Base-by-base conservation (phyloP, 92 coral and sea anemone genomes). In the Parazoanthus darwini region DNA sequence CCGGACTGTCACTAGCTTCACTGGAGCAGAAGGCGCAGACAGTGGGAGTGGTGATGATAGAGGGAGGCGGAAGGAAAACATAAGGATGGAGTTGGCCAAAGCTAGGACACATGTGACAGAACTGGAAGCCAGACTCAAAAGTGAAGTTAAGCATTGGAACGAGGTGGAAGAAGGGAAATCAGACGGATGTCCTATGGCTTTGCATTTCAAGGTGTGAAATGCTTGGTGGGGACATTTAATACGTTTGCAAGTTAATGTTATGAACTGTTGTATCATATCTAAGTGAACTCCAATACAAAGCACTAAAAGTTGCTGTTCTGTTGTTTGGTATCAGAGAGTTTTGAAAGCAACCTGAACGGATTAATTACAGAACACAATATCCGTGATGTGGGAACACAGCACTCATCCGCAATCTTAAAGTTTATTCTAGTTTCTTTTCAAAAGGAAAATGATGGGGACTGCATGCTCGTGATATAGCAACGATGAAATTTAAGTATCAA, bases 21-120 rank as follows among this genome's bases (percentile, higher is more conserved):
- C 87, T 15, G 79, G 87, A 11, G 87, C 87, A 46, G 87, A 71
- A 26, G 29, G 78, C 8, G 20, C 50, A 18, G 74, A 66, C 70
- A 68, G 80, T 85, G 23, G 82, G 0, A 48, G 42, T 29, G 75
- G 77, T 85, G 82, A 79, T 23, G 90, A 16, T 6, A 88, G 75
- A 65, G 85, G 86, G 67, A 93, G 82, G 66, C 92, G 77, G 23
- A 95, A 95, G 75, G 94, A 95, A 81, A 95, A 95, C 54, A 35
- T 93, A 74, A 86, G 98, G 56, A 90, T 95, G 14, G 97, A 97
- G 84, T 89, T 97, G 59, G 96, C 98, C 22, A 91, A 97, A 89
- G 95, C 99, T 36, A 93, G 98, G 81, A 91, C 90, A 23, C 92
- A 82, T 13, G 95, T 97, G 16, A 94, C 92, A 91, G 93, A 94